Evolutionary conservation across 1,140 invertebrate genomes (phyloP), one percentile per base, ranked within the genome.

Genomic region (Halotydeus destructor): DNA sequence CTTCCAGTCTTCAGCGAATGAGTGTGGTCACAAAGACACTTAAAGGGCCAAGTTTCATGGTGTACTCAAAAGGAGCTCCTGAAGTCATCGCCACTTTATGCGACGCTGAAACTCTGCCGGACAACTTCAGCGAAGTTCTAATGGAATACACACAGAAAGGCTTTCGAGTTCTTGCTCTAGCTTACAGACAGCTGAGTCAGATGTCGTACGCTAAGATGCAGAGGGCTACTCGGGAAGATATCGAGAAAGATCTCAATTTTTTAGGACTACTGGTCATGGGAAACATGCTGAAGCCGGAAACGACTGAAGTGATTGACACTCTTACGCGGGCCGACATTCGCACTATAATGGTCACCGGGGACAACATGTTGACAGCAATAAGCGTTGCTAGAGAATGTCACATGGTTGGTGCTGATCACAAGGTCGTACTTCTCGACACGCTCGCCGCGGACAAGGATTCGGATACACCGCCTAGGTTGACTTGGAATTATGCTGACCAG

Each of bases 341-440:
- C 44, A 74, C 81, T 4, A 70, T 94, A 5, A 98, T 98, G 93
- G 77, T 97, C n/a, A 98, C 93, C 38, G 83, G 88, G 38, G 93
- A 98, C 58, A 98, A 98, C 62, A 76, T 97, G 43, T 70, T 91
- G 51, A 98, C 93, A 0, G 91, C 89, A 0, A 68, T 94, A 1
- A 88, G 82, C 60, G 89, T 98, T 18, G 89, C 86, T 0, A 72
- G 78, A 47, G 86, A 97, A 56, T 97, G 89, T 62, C 77, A 78
- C 5, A 91, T 98, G 60, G 70, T 98, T 6, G 62, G 68, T 3
- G 51, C 64, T 1, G 61, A 69, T 2, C 78, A 84, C 52, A 63
- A 66, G 45, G 70, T 86, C 3, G 70, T 83, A 31, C 65, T 82
- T 1, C 68, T 78, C 3, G 64, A 69, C 16, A 64, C 32, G 5